Evolutionary conservation across 1,140 invertebrate genomes (phyloP).

Genomic region (Drosophila athabasca): DNA sequence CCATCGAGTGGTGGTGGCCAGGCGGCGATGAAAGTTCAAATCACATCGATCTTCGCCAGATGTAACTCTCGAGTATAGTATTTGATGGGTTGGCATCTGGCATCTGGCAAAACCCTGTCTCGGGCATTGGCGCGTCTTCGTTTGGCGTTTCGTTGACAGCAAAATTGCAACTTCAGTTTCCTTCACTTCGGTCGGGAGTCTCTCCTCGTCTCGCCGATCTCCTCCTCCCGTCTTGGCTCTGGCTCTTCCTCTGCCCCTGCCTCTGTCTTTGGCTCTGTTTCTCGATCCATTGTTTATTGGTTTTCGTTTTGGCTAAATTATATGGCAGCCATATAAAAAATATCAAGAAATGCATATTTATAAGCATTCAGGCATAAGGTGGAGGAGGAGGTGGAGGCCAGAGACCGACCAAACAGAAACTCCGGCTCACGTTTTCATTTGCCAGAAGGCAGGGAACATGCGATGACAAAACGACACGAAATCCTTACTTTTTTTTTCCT

Average conservation of each 20-base stretch:
- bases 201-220: background rate
- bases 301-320: slow-evolving; percentile 74
- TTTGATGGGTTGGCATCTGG: slow-evolving; percentile 52
- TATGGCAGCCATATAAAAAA: slow-evolving; percentile 60
- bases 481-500: slow-evolving; percentile 54
- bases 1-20: slow-evolving; percentile 38
- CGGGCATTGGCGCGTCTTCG: slow-evolving; percentile 43
- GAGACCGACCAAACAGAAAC: slow-evolving; percentile 21
- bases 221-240: slow-evolving; percentile 3
- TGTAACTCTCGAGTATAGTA: slow-evolving; percentile 68
- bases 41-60: slow-evolving; percentile 36
- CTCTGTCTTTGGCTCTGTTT: no score
- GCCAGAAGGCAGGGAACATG: slow-evolving; percentile 60
- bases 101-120: slow-evolving; percentile 40
- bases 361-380: slow-evolving; percentile 45
- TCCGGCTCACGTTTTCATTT: slow-evolving; percentile 76
- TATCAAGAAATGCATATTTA: slow-evolving; percentile 79
- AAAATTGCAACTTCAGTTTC: slow-evolving; percentile 78
- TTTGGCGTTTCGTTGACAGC: slow-evolving; percentile 68
- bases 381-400: no score
- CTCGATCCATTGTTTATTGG: slow-evolving; percentile 67
- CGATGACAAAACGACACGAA: slow-evolving; percentile 80
- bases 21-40: slow-evolving; percentile 56
- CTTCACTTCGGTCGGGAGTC: slow-evolving; percentile 33
- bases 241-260: no score